A percentile compares a stretch with the other conserved stretches of the same genome.
Evolutionary conservation across 2,888 invertebrate species (phyloP).

Genomic region (Noctua fimbriata): DNA sequence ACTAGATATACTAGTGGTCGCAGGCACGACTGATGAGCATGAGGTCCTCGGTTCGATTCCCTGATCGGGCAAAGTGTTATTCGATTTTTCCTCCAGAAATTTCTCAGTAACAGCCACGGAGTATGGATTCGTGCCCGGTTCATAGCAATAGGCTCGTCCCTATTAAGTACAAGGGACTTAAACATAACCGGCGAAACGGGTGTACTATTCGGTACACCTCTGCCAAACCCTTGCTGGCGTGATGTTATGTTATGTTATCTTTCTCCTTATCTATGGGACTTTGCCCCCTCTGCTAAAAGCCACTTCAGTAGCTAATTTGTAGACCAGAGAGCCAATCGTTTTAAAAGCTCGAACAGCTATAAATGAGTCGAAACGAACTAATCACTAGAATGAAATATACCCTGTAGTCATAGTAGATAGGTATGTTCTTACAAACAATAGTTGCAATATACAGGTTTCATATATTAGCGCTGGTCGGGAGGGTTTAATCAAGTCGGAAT

Average conservation of each 20-base stretch:
- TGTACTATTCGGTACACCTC: no score
- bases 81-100: not conserved
- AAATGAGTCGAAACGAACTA: slow-evolving; percentile 8
- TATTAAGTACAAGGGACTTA: no score
- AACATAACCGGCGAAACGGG: no score
- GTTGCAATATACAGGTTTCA: slow-evolving; percentile 76
- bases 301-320: not conserved
- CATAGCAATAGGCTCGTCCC: no score
- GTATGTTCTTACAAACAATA: slow-evolving; percentile 60
- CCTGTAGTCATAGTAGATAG: not conserved
- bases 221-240: no score
- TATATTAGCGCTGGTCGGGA: slow-evolving; percentile 80
- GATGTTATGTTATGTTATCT: no score
- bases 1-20: not conserved
- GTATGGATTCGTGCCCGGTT: no score
- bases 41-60: not conserved
- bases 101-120: no score
- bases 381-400: slow-evolving; percentile 26
- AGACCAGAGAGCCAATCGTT: not conserved
- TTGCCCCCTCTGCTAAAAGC: not conserved
- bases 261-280: not conserved
- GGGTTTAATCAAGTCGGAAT: slow-evolving; percentile 89
- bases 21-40: not conserved
- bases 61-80: not conserved
- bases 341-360: not conserved